A percentile compares a stretch with the other conserved stretches of the same genome.
phyloP scores from a whole-genome alignment of 1,140 invertebrate species.

The Drosophila sp. region DNA sequence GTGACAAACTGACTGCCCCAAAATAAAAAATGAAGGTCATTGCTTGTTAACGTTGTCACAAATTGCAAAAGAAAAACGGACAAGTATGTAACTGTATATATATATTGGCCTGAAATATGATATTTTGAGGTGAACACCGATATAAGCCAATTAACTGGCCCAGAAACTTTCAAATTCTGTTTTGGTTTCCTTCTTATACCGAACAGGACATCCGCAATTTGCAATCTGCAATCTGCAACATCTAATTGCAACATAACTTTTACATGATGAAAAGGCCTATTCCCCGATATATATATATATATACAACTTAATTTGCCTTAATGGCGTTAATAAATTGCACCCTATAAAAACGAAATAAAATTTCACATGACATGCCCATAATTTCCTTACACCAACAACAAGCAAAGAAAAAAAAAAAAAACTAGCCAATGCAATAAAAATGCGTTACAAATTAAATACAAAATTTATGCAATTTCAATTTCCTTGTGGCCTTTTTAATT shows the following conservation, averaged over 20 bases:
- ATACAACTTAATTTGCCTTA: conserved; percentile 66
- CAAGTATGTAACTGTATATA: not conserved
- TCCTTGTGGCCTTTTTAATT: conserved; percentile 81
- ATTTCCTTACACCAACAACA: conserved; percentile 36
- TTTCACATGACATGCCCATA: conserved; percentile 17
- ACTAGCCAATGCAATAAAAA: conserved; percentile 10
- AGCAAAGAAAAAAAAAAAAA: not conserved
- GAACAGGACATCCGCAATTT: conserved; percentile 3
- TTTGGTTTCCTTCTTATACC: not conserved
- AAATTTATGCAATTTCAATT: conserved; percentile 77
- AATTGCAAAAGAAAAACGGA: conserved; percentile 17
- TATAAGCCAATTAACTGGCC: not conserved
- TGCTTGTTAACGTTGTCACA: conserved; percentile 36
- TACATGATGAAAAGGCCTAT: not conserved
- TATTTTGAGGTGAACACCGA: conserved; percentile 1
- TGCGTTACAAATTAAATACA: conserved; percentile 59
- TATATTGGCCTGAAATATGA: conserved; percentile 27
- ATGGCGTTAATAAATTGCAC: conserved; percentile 68
- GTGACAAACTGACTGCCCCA: conserved; percentile 34
- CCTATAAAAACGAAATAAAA: conserved; percentile 72
- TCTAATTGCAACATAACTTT: not conserved
- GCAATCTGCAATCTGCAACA: not conserved
- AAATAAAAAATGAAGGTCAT: conserved; percentile 40
- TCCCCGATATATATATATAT: conserved; percentile 25
- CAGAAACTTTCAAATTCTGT: conserved; percentile 11